Evolutionary conservation across 2,797 vertebrate species (phyloP).

Genomic region (Xyrichtys novacula): DNA sequence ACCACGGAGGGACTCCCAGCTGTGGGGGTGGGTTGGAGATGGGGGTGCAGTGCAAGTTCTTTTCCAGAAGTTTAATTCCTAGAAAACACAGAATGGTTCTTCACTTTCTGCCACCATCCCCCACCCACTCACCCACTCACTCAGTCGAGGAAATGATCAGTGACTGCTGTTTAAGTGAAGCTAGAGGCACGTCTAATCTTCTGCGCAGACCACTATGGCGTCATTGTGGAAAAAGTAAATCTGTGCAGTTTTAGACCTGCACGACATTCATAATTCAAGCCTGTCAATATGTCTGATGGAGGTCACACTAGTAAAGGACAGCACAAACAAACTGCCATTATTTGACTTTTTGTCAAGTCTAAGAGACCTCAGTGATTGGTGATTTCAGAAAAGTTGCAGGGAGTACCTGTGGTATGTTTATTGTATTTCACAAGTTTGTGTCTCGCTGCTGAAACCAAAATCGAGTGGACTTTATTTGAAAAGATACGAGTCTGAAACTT

Average conservation of each 20-base stretch:
- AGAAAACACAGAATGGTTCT: slow-evolving; percentile 65
- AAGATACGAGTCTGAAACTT: not conserved
- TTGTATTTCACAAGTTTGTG: not conserved
- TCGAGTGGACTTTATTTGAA: not conserved
- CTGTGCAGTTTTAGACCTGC: slow-evolving; percentile 18
- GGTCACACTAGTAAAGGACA: not conserved
- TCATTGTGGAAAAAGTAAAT: slow-evolving; percentile 44
- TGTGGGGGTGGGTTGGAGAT: slow-evolving; percentile 39
- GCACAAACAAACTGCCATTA: slow-evolving; percentile 1
- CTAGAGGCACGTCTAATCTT: slow-evolving; percentile 38
- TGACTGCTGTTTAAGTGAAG: slow-evolving; percentile 63
- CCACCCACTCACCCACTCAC: slow-evolving; percentile 22
- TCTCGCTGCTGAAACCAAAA: not conserved
- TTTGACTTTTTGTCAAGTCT: slow-evolving; percentile 22
- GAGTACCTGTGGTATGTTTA: not conserved
- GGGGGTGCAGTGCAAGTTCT: slow-evolving; percentile 24
- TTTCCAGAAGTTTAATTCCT: slow-evolving; percentile 48
- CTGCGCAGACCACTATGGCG: slow-evolving; percentile 7
- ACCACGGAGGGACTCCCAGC: slow-evolving; percentile 36
- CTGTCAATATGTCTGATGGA: not conserved
- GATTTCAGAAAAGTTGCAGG: too few species aligned
- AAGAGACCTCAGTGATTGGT: slow-evolving; percentile 1
- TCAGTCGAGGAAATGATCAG: slow-evolving; percentile 66
- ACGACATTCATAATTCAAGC: slow-evolving; percentile 1
- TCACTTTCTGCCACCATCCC: slow-evolving; percentile 42